These are phyloP conservation scores for Entelurus aequoreus DNA, from an alignment of 2,113 vertebrate genomes.

Conservation along the genomic window DNA sequence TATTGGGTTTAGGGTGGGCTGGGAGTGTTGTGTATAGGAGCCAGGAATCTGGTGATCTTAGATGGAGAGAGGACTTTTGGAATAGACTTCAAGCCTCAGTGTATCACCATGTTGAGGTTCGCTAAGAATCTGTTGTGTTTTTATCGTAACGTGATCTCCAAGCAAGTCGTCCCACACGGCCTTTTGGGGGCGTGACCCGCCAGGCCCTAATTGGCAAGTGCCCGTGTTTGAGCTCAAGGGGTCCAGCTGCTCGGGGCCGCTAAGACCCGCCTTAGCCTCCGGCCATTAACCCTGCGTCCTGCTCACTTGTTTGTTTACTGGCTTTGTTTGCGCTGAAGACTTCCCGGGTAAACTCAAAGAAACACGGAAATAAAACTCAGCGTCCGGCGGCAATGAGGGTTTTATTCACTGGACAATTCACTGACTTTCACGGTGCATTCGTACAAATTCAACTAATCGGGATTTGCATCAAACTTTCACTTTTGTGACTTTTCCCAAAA, in stretches of 20 bases:
- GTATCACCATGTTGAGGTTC: no score
- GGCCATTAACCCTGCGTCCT: constrained; percentile 21
- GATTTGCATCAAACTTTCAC: no score
- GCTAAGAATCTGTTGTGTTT: constrained; percentile 39
- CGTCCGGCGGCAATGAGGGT: constrained; percentile 1
- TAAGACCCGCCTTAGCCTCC: constrained; percentile 22
- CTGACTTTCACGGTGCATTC: neutral
- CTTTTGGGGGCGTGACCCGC: constrained; percentile 31
- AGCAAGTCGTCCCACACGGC: constrained; percentile 31
- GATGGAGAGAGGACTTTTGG: no score
- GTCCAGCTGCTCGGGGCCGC: constrained; percentile 36
- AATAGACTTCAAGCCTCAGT: no score
- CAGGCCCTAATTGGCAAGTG: constrained; percentile 44
- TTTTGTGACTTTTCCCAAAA: no score
- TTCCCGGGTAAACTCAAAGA: constrained; percentile 57
- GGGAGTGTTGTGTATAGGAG: no score
- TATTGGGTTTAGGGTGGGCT: no score
- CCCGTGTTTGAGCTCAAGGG: constrained; percentile 39
- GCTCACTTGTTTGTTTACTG: constrained; percentile 59
- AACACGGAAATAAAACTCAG: constrained; percentile 22
- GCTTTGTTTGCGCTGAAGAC: constrained; percentile 61
- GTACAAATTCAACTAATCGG: no score
- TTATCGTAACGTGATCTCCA: constrained; percentile 44
- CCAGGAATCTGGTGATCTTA: no score
- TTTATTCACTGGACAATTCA: neutral